A percentile compares a stretch with the other conserved stretches of the same genome.
Conservation (phyloP, 2,797 vertebrate genomes). For the Rhinella marina region DNA sequence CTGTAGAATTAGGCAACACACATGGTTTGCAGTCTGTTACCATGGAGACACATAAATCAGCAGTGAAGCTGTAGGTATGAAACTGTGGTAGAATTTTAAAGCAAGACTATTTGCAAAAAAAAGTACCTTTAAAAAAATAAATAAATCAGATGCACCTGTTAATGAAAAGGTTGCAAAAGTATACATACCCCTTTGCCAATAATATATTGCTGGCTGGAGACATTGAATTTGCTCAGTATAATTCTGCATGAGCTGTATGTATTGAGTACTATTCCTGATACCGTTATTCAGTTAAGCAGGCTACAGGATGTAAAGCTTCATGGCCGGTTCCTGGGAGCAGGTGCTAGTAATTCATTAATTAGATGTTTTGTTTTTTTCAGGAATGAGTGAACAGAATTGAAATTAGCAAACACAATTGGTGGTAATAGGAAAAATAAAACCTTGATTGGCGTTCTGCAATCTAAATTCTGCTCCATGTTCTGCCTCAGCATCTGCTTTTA, state of each 20-base stretch:
- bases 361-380: constrained; percentile 6
- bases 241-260: too few relatives aligned
- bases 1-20: too few relatives aligned
- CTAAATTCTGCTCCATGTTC: not conserved
- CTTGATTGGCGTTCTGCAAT: not conserved
- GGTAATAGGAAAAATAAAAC: constrained; percentile 18
- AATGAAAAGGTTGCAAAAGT: too few relatives aligned
- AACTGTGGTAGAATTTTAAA: too few relatives aligned
- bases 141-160: too few relatives aligned
- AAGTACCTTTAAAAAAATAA: too few relatives aligned
- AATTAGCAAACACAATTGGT: constrained; percentile 37
- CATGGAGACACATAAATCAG: too few relatives aligned
- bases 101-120: too few relatives aligned
- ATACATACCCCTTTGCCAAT: not conserved
- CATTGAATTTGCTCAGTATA: not conserved
- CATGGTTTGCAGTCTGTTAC: too few relatives aligned
- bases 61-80: too few relatives aligned
- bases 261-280: not conserved
- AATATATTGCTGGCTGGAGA: not conserved
- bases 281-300: not conserved
- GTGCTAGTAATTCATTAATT: constrained; percentile 46
- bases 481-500: constrained; percentile 10
- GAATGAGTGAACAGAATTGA: constrained; percentile 23
- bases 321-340: constrained; percentile 21
- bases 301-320: not conserved